phyloP scores from a whole-genome alignment of 2,888 invertebrate species.

The Emmelina monodactyla region DNA sequence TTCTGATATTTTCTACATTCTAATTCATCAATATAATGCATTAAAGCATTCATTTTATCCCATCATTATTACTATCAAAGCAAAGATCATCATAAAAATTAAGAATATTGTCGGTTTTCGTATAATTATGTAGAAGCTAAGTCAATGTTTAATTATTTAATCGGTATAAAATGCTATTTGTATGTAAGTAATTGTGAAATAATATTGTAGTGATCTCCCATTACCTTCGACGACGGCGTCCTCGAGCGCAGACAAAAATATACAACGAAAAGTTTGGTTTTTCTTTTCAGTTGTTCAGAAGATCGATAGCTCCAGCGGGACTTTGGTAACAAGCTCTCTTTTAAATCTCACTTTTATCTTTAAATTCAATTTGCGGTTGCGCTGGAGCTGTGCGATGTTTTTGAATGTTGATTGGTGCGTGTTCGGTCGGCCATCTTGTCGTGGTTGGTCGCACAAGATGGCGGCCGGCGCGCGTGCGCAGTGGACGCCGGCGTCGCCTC shows the following conservation, averaged over 20 bases:
- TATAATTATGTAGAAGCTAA: conserved; percentile 36
- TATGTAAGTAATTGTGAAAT: conserved; percentile 60
- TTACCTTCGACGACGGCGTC: conserved; percentile 53
- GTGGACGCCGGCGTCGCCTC: conserved; percentile 52
- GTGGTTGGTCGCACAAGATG: conserved; percentile 17
- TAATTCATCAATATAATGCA: too few species aligned
- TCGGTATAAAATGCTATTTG: conserved; percentile 57
- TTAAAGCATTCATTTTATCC: neutral
- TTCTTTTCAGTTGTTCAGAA: conserved; percentile 36
- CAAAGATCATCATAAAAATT: neutral
- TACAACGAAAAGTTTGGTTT: conserved; percentile 57
- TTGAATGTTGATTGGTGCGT: conserved; percentile 26
- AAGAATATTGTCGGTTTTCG: neutral
- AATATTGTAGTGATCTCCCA: conserved; percentile 64
- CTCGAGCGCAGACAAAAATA: conserved; percentile 29
- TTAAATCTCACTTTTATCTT: conserved; percentile 16
- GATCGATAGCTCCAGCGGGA: conserved; percentile 23
- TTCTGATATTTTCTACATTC: too few species aligned
- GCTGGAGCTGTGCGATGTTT: conserved; percentile 22
- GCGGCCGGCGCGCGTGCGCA: conserved; percentile 20
- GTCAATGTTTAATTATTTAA: conserved; percentile 65
- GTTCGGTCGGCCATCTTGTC: conserved; percentile 23
- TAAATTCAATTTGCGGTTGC: too few species aligned
- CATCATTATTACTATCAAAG: neutral
- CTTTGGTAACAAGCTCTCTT: conserved; percentile 29